phyloP scores from a whole-genome alignment of 2,888 invertebrate genomes.

The Agrilus mali region DNA sequence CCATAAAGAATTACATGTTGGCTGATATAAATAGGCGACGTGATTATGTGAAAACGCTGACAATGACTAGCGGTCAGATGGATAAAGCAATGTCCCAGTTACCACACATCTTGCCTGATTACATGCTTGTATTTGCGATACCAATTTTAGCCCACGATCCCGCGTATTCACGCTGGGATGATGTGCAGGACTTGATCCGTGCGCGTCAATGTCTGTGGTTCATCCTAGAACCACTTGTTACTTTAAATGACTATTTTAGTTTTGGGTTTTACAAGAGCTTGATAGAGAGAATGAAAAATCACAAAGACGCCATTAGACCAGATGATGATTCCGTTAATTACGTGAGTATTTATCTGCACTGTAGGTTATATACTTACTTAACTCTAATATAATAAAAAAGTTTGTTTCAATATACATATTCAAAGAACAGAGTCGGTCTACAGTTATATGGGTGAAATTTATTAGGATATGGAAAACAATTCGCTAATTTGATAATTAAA shows the following conservation, averaged over 20 bases:
- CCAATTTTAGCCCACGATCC: slow-evolving; percentile 92
- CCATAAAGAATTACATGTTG: slow-evolving; percentile 69
- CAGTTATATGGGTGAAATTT: too few species aligned
- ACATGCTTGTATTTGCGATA: slow-evolving; percentile 93
- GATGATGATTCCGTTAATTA: slow-evolving; percentile 72
- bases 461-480: too few species aligned
- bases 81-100: slow-evolving; percentile 64
- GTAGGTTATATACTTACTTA: too few species aligned
- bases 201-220: slow-evolving; percentile 86
- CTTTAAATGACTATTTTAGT: slow-evolving; percentile 87
- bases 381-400: too few species aligned
- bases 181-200: slow-evolving; percentile 62
- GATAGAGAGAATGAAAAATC: slow-evolving; percentile 88
- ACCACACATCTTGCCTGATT: slow-evolving; percentile 88
- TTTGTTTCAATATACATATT: too few species aligned
- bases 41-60: slow-evolving; percentile 81
- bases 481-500: too few species aligned
- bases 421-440: too few species aligned
- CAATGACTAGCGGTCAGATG: slow-evolving; percentile 50
- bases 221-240: slow-evolving; percentile 85
- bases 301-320: slow-evolving; percentile 76
- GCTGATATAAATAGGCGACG: slow-evolving; percentile 78
- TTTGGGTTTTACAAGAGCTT: slow-evolving; percentile 91
- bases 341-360: slow-evolving; percentile 41
- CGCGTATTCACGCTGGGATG: slow-evolving; percentile 63